Base-by-base conservation (phyloP, 30 jellyfish, hydroid and myxozoan species). In the Aurelia coerulea region DNA sequence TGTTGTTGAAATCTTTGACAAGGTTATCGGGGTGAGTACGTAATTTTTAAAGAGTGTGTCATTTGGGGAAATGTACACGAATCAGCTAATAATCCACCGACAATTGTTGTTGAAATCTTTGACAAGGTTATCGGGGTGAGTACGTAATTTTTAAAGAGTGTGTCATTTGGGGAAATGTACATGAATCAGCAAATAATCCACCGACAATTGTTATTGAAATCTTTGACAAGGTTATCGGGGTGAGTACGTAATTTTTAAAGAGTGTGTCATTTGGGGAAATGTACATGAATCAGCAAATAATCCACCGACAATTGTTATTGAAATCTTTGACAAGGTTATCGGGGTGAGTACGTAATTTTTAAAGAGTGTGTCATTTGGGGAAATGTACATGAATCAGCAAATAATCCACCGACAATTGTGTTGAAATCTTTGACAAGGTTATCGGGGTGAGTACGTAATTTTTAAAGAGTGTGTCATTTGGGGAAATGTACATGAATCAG, bases 21-120 rank as follows among this genome's bases (percentile, higher is more conserved):
- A 92, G 68, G 29, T 0, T 23, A 23, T 23, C 29, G 29, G 29
- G 29, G 29, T 23, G 29, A 23, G 29, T 23, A 23, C 29, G 29
- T 23, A 23, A 80, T 88, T 39, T 92, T 92, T 82, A 81, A 80
- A 52, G 98, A 92, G 11, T 81, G 92, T 68, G 64, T 87, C 69
- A 81, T 92, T 23, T 92, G 98, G 98, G 98, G 98, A 14, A 97
- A 92, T 62, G 88, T 88, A 12, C 53, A 92, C 10, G 95, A 95
- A 33, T 80, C 90, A 4, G 95, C 98, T 5, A 68, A 70, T 50
- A 92, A 92, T 62, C 98, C 98, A 0, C 98, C 98, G 3, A 92
- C 97, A 1, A 87, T 92, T 65, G 98, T 92, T 17, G 65, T 79
- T 54, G 98, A 92, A 64, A 81, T 92, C 56, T 92, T 92, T 69